These are phyloP conservation scores for Coregonus suidteri DNA, from an alignment of 2,797 vertebrate genomes.

Conservation along the genomic window DNA sequence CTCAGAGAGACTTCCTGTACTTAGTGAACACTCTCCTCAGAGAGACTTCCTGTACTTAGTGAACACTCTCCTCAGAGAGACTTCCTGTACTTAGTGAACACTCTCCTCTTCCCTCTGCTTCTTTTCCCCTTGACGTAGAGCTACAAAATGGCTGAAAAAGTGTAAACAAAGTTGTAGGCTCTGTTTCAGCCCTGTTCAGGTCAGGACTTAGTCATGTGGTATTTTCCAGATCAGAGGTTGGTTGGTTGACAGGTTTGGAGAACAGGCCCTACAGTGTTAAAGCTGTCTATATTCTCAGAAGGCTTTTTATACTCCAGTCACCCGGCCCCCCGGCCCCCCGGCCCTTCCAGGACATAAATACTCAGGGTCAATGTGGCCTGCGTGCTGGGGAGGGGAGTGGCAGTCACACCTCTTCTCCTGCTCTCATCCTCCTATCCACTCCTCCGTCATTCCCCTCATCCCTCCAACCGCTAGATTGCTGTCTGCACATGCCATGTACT, in stretches of 20 bases:
- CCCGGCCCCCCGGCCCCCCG: neutral
- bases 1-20: too few relatives aligned
- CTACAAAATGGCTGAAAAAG: too few relatives aligned
- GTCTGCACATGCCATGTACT: conserved; percentile 27
- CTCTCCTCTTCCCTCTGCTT: neutral
- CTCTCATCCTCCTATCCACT: conserved; percentile 14
- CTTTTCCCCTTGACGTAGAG: too few relatives aligned
- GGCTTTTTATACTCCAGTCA: conserved; percentile 59
- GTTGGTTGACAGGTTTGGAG: neutral
- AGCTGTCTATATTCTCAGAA: conserved; percentile 62
- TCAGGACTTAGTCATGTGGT: neutral
- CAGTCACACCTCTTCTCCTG: conserved; percentile 32
- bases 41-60: too few relatives aligned
- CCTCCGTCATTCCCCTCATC: conserved; percentile 45
- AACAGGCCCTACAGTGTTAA: too few relatives aligned
- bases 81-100: too few relatives aligned
- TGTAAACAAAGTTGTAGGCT: too few relatives aligned
- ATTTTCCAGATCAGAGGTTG: neutral
- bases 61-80: neutral
- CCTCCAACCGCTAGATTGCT: conserved; percentile 44
- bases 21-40: too few relatives aligned
- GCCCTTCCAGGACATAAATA: conserved; percentile 39
- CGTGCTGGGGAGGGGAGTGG: conserved; percentile 45
- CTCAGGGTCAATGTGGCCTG: conserved; percentile 41
- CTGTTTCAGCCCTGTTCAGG: too few relatives aligned